A percentile compares a stretch with the other conserved stretches of the same genome.
Evolutionary conservation across 2,888 invertebrate genomes (phyloP).

Genomic region (Agrochola lychnidis): DNA sequence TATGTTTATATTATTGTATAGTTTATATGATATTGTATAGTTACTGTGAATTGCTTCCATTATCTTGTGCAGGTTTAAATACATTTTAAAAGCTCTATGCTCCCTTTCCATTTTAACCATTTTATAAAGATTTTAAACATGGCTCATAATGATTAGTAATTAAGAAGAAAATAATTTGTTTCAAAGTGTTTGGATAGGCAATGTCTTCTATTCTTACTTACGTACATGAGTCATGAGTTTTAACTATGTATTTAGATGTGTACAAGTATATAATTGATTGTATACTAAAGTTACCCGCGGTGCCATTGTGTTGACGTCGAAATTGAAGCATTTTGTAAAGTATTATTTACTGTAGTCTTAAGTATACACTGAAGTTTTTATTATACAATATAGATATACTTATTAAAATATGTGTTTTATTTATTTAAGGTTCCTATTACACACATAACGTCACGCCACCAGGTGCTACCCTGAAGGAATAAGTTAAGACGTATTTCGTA

Average conservation of each 20-base stretch:
- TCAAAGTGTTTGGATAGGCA: background rate
- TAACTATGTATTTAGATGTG: conserved; percentile 27
- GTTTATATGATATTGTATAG: conserved; percentile 43
- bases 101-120: background rate
- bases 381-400: conserved; percentile 61
- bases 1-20: conserved; percentile 51
- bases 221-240: background rate
- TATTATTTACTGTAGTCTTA: conserved; percentile 71
- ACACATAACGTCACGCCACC: background rate
- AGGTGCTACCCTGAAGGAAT: too few relatives aligned
- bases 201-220: too few relatives aligned
- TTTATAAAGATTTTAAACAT: background rate
- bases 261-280: conserved; percentile 41
- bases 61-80: conserved; percentile 40
- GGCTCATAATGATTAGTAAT: background rate
- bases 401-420: background rate
- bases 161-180: background rate
- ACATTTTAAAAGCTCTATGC: conserved; percentile 18
- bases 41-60: conserved; percentile 36
- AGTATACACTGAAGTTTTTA: conserved; percentile 62
- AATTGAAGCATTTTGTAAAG: conserved; percentile 72
- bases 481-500: too few relatives aligned
- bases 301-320: conserved; percentile 73
- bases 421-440: background rate
- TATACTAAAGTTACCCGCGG: conserved; percentile 70